These are phyloP conservation scores for Ianthella basta DNA, from an alignment of 37 sponge, comb jelly and placozoan species.

Conservation along the genomic window DNA sequence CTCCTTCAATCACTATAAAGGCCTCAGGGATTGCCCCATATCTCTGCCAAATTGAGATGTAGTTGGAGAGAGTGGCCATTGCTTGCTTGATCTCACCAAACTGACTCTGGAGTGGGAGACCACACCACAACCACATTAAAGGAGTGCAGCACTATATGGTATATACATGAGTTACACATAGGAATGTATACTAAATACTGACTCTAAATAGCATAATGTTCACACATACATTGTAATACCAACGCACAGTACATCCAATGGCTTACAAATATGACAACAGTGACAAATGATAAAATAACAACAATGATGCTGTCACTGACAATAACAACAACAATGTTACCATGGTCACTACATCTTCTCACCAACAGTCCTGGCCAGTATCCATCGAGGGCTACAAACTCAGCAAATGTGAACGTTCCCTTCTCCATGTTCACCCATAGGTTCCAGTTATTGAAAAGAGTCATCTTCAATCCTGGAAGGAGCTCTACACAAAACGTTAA, in stretches of 20 bases:
- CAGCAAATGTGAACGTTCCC: slow-evolving; percentile 21
- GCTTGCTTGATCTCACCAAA: slow-evolving; percentile 68
- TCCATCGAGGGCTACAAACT: slow-evolving; percentile 52
- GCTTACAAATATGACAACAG: neutral
- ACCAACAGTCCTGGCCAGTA: slow-evolving; percentile 76
- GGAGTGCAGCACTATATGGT: too few relatives aligned
- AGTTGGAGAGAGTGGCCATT: slow-evolving; percentile 48
- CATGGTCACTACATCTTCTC: neutral
- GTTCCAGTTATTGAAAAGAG: slow-evolving; percentile 62
- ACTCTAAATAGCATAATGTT: too few relatives aligned
- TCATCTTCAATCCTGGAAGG: slow-evolving; percentile 22
- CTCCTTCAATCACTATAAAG: slow-evolving; percentile 39
- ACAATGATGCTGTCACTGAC: neutral
- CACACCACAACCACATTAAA: slow-evolving; percentile 8
- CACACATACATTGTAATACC: neutral
- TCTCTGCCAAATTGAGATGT: slow-evolving; percentile 57
- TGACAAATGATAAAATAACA: neutral
- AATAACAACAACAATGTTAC: neutral
- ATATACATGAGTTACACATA: too few relatives aligned
- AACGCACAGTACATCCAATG: too few relatives aligned
- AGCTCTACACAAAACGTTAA: slow-evolving; percentile 15
- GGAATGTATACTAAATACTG: too few relatives aligned
- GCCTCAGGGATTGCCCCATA: slow-evolving; percentile 70
- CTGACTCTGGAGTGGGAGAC: slow-evolving; percentile 40
- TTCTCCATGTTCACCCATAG: slow-evolving; percentile 64